Evolutionary conservation across 2,888 invertebrate species (phyloP).

Genomic region (Gastrophysa polygoni): DNA sequence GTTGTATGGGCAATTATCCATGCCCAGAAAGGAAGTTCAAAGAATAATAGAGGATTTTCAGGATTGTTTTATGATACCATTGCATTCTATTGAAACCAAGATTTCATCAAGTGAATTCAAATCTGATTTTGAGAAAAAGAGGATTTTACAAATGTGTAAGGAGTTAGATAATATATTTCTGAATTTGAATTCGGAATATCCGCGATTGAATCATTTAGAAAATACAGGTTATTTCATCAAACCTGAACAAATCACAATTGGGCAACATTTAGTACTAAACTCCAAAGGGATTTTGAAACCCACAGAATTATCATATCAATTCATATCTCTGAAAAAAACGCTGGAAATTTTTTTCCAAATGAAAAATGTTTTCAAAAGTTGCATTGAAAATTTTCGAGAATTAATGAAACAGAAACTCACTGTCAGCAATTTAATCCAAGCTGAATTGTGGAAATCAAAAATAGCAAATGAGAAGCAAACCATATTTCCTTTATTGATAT

Average conservation of each 20-base stretch:
- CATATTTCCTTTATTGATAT: constrained; percentile 18
- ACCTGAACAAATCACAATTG: constrained; percentile 1
- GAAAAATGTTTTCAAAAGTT: neutral
- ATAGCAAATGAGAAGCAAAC: neutral
- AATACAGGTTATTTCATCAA: neutral
- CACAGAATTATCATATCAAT: neutral
- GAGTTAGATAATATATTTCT: neutral
- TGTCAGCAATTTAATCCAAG: neutral
- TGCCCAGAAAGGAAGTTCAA: neutral
- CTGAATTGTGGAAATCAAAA: neutral
- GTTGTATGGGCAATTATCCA: neutral
- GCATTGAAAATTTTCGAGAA: neutral
- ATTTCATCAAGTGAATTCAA: neutral
- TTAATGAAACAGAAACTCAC: neutral
- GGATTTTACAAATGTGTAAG: neutral
- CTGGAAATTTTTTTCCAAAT: neutral
- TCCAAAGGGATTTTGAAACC: neutral
- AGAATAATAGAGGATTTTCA: neutral
- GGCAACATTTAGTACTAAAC: neutral
- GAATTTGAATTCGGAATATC: constrained; percentile 3
- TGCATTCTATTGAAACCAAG: neutral
- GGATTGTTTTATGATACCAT: neutral
- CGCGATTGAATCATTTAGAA: neutral
- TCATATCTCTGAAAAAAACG: neutral
- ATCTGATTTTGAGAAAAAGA: neutral